These are phyloP conservation scores for Mesorhabditis sp. DNA, from an alignment of 2,888 invertebrate genomes.

Conservation along the genomic window DNA sequence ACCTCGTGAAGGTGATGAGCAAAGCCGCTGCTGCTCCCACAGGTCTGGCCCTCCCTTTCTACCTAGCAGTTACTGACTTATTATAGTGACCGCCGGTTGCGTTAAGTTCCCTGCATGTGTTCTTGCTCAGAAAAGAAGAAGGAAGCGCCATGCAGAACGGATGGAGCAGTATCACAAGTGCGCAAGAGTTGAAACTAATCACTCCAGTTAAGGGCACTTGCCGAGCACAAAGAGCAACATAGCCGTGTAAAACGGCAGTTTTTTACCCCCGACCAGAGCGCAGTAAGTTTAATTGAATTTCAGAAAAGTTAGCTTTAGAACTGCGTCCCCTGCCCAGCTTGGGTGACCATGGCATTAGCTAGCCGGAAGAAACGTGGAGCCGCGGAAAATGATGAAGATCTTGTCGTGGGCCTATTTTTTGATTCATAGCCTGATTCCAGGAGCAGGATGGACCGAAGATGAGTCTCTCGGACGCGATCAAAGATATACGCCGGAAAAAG, in stretches of 20 bases:
- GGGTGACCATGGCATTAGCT: constrained; percentile 48
- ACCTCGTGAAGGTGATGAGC: constrained; percentile 43
- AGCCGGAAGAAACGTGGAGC: constrained; percentile 31
- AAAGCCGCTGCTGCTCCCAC: constrained; percentile 19
- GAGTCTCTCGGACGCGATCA: constrained; percentile 37
- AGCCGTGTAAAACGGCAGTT: constrained; percentile 45
- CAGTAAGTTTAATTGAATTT: constrained; percentile 15
- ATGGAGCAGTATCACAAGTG: constrained; percentile 35
- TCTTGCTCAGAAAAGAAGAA: constrained; percentile 41
- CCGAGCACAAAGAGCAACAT: constrained; percentile 20
- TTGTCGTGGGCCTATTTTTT: not conserved
- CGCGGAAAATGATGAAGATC: not conserved
- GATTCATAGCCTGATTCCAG: not conserved
- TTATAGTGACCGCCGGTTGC: constrained; percentile 30
- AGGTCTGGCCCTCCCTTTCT: not conserved
- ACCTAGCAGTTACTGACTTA: not conserved
- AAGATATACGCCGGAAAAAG: constrained; percentile 36
- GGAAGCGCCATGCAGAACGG: constrained; percentile 42
- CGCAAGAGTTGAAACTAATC: not conserved
- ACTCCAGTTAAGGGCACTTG: not conserved
- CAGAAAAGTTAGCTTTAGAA: constrained; percentile 15
- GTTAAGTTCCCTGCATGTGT: constrained; percentile 52
- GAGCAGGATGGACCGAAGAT: constrained; percentile 9
- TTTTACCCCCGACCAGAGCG: constrained; percentile 43
- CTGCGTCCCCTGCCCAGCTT: constrained; percentile 52